Conservation (phyloP, 2,797 vertebrate genomes). For the Macrochelys suwanniensis region DNA sequence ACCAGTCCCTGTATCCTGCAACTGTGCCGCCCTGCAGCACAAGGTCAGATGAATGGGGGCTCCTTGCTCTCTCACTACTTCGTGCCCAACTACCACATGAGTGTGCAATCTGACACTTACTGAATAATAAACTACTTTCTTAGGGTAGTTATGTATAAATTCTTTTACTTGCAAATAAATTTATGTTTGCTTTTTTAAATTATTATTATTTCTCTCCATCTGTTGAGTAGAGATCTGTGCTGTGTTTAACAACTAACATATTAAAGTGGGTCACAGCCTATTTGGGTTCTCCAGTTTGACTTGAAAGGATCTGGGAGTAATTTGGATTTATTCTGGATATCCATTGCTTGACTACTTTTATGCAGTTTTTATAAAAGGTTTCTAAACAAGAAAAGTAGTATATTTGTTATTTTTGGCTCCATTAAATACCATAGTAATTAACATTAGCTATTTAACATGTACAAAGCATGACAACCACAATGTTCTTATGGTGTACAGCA, state of each 20-base stretch:
- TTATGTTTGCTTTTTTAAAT: neutral
- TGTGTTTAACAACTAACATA: conserved; percentile 51
- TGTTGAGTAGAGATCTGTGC: neutral
- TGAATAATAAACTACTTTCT: neutral
- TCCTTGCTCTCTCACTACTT: neutral
- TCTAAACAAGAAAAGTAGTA: conserved; percentile 69
- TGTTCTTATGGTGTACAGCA: conserved; percentile 59
- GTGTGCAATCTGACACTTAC: neutral
- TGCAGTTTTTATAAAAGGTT: conserved; percentile 71
- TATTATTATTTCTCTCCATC: neutral
- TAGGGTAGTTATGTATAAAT: neutral
- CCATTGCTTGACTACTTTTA: conserved; percentile 75
- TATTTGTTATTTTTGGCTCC: conserved; percentile 78
- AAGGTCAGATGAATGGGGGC: neutral
- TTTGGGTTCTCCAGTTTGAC: conserved; percentile 35
- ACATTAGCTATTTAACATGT: conserved; percentile 74
- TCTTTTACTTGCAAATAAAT: neutral
- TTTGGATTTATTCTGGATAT: conserved; percentile 72
- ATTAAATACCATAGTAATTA: conserved; percentile 79
- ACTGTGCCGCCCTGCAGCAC: too few relatives aligned
- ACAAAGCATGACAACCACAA: conserved; percentile 59
- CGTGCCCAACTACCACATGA: rapidly evolving
- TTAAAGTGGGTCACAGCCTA: conserved; percentile 33
- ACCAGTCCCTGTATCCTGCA: neutral
- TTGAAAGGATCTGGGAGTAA: conserved; percentile 68